These are phyloP conservation scores for Montipora foliosa DNA, from an alignment of 64 coral and sea anemone species.

Conservation along the genomic window DNA sequence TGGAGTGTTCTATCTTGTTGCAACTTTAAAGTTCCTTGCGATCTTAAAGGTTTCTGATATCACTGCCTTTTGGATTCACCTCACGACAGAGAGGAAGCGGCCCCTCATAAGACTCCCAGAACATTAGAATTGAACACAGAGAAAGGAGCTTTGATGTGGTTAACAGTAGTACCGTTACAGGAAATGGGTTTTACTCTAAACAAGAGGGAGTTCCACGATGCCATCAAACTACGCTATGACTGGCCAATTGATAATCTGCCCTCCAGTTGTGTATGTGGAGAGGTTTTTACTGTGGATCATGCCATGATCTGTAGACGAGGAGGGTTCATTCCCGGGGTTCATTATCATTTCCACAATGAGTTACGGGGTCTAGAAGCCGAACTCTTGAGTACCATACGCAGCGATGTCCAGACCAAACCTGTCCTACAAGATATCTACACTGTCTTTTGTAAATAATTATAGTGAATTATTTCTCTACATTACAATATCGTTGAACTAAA, in stretches of 20 bases:
- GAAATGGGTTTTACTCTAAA: constrained; percentile 5
- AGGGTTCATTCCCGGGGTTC: background rate
- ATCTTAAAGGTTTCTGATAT: too few species aligned
- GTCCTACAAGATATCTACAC: constrained; percentile 9
- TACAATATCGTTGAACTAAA: too few species aligned
- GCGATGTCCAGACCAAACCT: background rate
- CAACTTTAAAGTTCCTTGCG: too few species aligned
- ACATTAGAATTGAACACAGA: background rate
- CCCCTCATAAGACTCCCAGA: background rate
- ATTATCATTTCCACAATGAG: background rate
- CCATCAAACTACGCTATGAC: constrained; percentile 21
- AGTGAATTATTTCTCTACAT: too few species aligned
- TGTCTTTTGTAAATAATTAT: too few species aligned
- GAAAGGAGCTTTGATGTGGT: background rate
- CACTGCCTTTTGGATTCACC: too few species aligned
- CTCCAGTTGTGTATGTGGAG: background rate
- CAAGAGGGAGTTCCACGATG: background rate
- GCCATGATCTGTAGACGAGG: constrained; percentile 30
- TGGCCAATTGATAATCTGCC: background rate
- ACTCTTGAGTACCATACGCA: background rate
- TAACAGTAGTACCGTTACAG: background rate
- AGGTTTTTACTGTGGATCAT: background rate
- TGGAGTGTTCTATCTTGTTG: too few species aligned
- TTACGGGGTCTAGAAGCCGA: background rate
- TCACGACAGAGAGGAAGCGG: too few species aligned